These are phyloP conservation scores for Pseudolaguvia tuberculata DNA, from an alignment of 2,113 vertebrate species.

Conservation along the genomic window DNA sequence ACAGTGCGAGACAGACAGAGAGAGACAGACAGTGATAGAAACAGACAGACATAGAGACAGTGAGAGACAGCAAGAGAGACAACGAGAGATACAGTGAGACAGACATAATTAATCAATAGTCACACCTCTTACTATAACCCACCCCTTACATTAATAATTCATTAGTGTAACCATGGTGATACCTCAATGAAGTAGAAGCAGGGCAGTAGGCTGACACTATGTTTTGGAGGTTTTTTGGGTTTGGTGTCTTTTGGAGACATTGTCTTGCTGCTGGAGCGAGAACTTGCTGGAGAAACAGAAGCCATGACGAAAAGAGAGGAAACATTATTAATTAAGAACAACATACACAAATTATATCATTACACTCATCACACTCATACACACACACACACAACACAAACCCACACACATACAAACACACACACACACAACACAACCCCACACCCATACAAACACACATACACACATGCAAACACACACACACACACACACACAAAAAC, in stretches of 20 bases:
- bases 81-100: too few species aligned
- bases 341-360: not conserved
- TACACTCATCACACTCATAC: not conserved
- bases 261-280: constrained; percentile 62
- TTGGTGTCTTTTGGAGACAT: constrained; percentile 75
- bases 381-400: too few species aligned
- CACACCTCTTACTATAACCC: not conserved
- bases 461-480: too few species aligned
- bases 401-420: too few species aligned
- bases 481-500: not conserved
- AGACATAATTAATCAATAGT: not conserved
- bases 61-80: not conserved
- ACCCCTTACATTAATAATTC: too few species aligned
- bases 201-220: constrained; percentile 78
- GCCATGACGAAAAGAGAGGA: not conserved
- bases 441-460: not conserved
- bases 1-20: not conserved
- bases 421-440: too few species aligned
- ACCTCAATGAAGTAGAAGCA: constrained; percentile 83
- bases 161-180: not conserved
- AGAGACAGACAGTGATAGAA: too few species aligned
- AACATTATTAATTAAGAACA: not conserved
- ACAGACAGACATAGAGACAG: too few species aligned
- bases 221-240: constrained; percentile 70
- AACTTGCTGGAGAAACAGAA: constrained; percentile 38